phyloP scores from a whole-genome alignment of 1,140 invertebrate genomes.

The Chelonus insularis region DNA sequence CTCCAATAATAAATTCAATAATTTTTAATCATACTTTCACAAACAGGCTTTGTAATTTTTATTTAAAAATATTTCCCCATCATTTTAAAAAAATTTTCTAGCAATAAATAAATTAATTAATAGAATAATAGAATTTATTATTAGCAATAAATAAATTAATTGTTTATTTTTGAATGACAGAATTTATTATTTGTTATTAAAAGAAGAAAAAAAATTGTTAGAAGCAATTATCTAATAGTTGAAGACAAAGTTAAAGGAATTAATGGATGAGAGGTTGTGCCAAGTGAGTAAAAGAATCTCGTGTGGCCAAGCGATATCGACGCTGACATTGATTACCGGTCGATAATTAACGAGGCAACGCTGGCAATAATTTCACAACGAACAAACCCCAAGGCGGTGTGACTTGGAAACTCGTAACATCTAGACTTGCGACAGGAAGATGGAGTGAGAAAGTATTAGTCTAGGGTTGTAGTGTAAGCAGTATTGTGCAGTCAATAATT shows the following conservation, averaged over 20 bases:
- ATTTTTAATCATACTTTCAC: no score
- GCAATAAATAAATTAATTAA: no score
- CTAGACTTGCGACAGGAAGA: background rate
- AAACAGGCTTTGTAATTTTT: no score
- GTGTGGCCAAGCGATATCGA: slow-evolving; percentile 18
- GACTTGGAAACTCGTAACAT: background rate
- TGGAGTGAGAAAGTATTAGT: background rate
- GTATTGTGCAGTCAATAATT: slow-evolving; percentile 51
- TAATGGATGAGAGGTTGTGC: no score
- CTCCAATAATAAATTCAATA: no score
- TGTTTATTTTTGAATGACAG: no score
- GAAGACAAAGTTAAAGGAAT: no score
- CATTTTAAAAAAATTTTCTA: background rate
- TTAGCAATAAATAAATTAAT: no score
- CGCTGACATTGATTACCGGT: slow-evolving; percentile 43
- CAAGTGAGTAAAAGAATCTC: background rate
- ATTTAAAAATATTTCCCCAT: background rate
- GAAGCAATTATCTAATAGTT: no score
- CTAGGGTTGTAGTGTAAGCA: background rate
- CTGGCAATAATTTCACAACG: slow-evolving; percentile 33
- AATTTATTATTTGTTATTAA: no score
- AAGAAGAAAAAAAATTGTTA: no score
- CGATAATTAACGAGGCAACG: slow-evolving; percentile 43
- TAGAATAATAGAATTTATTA: no score
- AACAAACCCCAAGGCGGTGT: slow-evolving; percentile 12